Base-by-base conservation (phyloP, 2,888 invertebrate genomes). In the Noctua comes region DNA sequence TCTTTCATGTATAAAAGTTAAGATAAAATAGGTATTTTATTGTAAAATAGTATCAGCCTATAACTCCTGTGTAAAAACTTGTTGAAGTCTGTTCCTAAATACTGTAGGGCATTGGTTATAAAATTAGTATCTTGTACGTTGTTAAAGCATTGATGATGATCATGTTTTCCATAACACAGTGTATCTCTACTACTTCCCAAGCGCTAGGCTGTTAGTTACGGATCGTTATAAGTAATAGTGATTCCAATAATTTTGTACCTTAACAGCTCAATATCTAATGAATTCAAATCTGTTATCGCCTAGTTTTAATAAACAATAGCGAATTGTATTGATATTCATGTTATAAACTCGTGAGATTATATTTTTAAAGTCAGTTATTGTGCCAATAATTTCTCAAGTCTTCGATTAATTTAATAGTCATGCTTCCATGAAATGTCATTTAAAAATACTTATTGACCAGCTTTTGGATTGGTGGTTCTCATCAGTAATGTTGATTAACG, bases 161-260 rank as follows among this genome's bases (percentile, higher is more conserved):
- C 51, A 73, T 48, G 21, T 84, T 82, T 82, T 79, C 73, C 84
- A 80, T 77, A 79, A 83, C 89, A 90, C 89, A 90, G 89, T 90
- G 88, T 89, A 84, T 86, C 70, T 88, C 88, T 68, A 62, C 86
- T 89, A 91, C 91, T 92, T 92, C 92, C 91, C 92, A 91, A 91
- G 90, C 92, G 93, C 92, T 95, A 95, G 93, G 91, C 91, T 88
- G 88, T 85, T 93, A 93, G 93, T 91, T 92, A 93, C 89, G 89
- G 88, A 91, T 93, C 91, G 92, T 93, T 93, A 92, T 92, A 93
- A 91, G 92, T 93, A 92, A 94, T 92, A 91, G 92, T 93, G 89
- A 92, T 94, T 95, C 92, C 93, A 93, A 91, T 93, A 91, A 93
- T 94, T 95, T 95, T 94, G 93, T 95, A 95, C 94, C 92, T 92